Evolutionary conservation across 2,888 invertebrate genomes (phyloP).

Genomic region (Rhyacophila evoluta): DNA sequence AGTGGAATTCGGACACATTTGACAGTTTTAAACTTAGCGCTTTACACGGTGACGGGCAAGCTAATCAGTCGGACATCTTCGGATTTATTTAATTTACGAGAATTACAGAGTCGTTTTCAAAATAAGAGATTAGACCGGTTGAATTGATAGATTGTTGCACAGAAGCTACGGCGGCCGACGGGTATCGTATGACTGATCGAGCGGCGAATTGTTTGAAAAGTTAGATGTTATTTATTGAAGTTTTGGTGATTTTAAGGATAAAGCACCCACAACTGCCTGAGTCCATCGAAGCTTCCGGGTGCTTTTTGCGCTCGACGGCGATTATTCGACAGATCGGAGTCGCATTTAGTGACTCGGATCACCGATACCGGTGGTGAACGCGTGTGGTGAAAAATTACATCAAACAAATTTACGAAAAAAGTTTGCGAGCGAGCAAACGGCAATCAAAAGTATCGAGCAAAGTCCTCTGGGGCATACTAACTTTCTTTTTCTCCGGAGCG

Average conservation of each 20-base stretch:
- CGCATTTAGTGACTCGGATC: not conserved
- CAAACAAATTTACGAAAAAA: conserved; percentile 6
- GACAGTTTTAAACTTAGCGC: not conserved
- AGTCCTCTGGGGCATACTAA: conserved; percentile 52
- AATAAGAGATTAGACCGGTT: not conserved
- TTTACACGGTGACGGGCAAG: conserved; percentile 12
- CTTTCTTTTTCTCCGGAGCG: conserved; percentile 55
- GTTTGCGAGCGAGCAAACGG: conserved; percentile 37
- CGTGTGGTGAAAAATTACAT: conserved; percentile 16
- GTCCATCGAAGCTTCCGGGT: conserved; percentile 16
- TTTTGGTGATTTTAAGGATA: conserved; percentile 33
- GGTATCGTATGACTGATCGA: not conserved
- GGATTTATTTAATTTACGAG: not conserved
- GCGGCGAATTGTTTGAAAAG: conserved; percentile 32
- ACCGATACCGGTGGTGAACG: not conserved
- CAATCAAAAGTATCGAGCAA: conserved; percentile 50
- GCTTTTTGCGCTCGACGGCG: not conserved
- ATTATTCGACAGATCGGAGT: not conserved
- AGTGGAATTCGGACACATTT: conserved; percentile 15
- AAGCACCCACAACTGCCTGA: conserved; percentile 35
- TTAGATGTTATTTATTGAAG: conserved; percentile 37
- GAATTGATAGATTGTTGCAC: conserved; percentile 15
- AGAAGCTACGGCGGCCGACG: conserved; percentile 12
- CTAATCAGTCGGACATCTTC: not conserved
- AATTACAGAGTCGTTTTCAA: not conserved